These are phyloP conservation scores for Acridotheres tristis DNA, from an alignment of 2,797 vertebrate species.

Conservation along the genomic window DNA sequence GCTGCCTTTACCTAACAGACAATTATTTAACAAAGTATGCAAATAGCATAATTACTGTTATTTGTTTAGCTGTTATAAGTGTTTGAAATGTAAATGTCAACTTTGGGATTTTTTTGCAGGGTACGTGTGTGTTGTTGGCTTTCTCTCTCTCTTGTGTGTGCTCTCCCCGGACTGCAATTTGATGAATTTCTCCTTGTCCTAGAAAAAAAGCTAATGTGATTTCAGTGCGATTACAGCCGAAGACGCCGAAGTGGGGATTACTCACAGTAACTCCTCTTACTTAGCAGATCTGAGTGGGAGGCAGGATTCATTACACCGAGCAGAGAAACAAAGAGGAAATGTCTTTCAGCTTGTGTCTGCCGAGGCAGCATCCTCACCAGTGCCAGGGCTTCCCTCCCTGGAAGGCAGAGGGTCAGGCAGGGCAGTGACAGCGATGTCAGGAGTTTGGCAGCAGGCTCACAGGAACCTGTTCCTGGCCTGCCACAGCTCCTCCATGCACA, in stretches of 20 bases:
- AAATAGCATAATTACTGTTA: constrained; percentile 78
- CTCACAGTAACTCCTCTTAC: constrained; percentile 68
- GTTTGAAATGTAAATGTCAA: constrained; percentile 78
- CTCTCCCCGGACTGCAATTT: constrained; percentile 60
- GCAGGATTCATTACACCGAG: constrained; percentile 64
- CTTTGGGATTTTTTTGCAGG: constrained; percentile 48
- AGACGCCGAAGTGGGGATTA: constrained; percentile 50
- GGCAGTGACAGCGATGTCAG: accelerated
- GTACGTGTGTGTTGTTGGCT: not conserved
- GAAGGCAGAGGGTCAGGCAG: not conserved
- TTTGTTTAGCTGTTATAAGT: constrained; percentile 75
- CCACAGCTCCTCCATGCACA: not conserved
- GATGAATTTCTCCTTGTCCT: constrained; percentile 54
- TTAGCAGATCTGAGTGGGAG: constrained; percentile 65
- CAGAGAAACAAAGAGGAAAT: constrained; percentile 49
- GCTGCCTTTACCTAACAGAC: constrained; percentile 60
- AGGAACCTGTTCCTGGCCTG: not conserved
- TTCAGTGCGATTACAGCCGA: constrained; percentile 57
- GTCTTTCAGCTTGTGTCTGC: constrained; percentile 34
- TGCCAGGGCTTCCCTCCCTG: constrained; percentile 15
- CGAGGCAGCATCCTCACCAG: not conserved
- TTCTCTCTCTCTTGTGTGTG: not conserved
- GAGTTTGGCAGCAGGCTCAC: not conserved
- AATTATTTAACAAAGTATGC: constrained; percentile 72
- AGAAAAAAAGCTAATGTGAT: constrained; percentile 58